Evolutionary conservation across 2,888 invertebrate genomes (phyloP), one percentile per base, ranked within the genome.

Genomic region (Luperina testacea): DNA sequence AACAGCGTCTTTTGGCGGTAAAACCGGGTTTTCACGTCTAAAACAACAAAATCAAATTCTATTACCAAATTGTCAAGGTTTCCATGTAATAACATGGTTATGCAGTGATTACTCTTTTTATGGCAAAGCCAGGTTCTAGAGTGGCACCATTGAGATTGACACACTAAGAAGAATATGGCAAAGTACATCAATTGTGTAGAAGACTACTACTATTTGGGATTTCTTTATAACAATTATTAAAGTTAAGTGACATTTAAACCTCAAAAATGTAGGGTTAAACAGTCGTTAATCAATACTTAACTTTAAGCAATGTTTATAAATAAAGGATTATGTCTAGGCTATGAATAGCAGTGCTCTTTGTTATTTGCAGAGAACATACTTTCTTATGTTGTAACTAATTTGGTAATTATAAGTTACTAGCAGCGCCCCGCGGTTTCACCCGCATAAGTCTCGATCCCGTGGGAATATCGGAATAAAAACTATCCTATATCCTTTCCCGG

Each of bases 11-110:
- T 81, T 79, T 45, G 68, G 38, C 13, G 75, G 69, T 45, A 59
- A 27, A 27, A 53, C 27, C 27, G 65, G 70, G 1, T 42, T 38
- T 51, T 80, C 68, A 9, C 38, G 64, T 45, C 89, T 88, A 76
- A 57, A 85, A 87, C 63, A 48, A 61, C 6, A 63, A 32, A 75
- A 42, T 74, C 0, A 42, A 69, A 45, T 27, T 32, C 9, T 2
- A 9, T 48, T 78, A 71, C 17, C 7, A 51, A 24, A 42, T 32
- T 51, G 20, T 24, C 11, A 45, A 45, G 6, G 1, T 57, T 63
- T 67, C 32, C 9, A 20, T 32, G 45, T 42, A 42, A 38, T 17
- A 42, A 63, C n/a, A 63, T 63, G n/a, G 20, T 17, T 15, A 27
- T n/a, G 13, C 20, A n/a, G 17, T 48, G 48, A 32, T 48, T 24